Evolutionary conservation across 2,888 invertebrate species (phyloP), one percentile per base, ranked within the genome.

Genomic region (Pachydiplax longipennis): DNA sequence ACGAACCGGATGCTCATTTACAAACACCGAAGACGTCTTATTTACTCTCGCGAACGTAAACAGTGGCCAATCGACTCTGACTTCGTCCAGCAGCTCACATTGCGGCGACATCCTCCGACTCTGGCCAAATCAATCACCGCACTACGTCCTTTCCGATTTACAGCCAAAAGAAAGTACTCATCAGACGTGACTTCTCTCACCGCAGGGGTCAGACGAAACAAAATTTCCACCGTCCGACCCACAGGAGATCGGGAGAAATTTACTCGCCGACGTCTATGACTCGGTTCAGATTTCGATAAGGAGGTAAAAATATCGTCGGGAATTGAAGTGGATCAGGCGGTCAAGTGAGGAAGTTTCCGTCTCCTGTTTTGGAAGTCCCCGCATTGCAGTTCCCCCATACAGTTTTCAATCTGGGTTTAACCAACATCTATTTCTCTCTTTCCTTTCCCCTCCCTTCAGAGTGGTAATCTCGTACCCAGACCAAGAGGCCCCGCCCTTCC

Each of bases 401-500:
- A 58, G 87, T 87, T 87, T 87, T 87, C 87, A 61, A 61, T 87
- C 87, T 87, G 22, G 65, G 40, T 35, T 58, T 31, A 58, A 87
- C 87, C 87, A 87, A 87, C 87, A 87, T 61, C 37, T 87, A 25
- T 61, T 13, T 53, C 13, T 25, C 58, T 10, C 87, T 93, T 37
- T 93, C 93, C 93, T 93, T 92, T 93, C 90, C 92, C 92, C 92
- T 92, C 92, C 87, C 90, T 91, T 90, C 93, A 93, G 93, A 92
- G 93, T 94, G 93, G 92, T 94, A 93, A 93, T 92, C 92, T 92
- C 92, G 92, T 92, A 92, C 93, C 91, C 91, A 92, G 91, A 91
- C 91, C 91, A 91, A 91, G n/a, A 53, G 53, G 65, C 25, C 82
- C 31, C 31, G 3, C 25, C 48, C 53, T 82, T 18, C 13, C 18